Evolutionary conservation across 35 echinoderm and acorn worm genomes (phyloP), one percentile per base, ranked within the genome.

Genomic region (Apostichopus japonicus): DNA sequence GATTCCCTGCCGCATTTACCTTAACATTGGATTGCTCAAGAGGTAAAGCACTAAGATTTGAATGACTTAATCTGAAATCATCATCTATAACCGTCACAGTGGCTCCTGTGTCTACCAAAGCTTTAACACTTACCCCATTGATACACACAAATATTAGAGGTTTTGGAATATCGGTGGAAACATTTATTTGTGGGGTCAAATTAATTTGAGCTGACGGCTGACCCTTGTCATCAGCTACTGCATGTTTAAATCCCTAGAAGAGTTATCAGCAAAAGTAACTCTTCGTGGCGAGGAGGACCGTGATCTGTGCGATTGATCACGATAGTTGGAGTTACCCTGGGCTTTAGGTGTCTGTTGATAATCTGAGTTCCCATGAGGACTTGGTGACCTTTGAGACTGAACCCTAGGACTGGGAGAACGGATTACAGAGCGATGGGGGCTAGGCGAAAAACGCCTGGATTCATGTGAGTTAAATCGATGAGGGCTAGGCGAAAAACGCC

Each of bases 181-280:
- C 56, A 57, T 9, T 57, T 5, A 57, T 57, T 9, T 57, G 5
- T 5, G 56, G 56, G 56, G 56, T 57, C 56, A 5, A 4, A 57
- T 57, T 9, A 57, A 57, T 57, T 57, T 57, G 22, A 86, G 83
- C 83, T 63, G 58, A 86, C 54, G 83, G 51, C 11, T 86, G 52
- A 11, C 83, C 83, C 83, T 1, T 54, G 23, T 86, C 83, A 55
- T n/a, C 83, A 86, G 83, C 83, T 86, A 86, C 83, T 16, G 9
- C 54, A n/a, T 22, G 83, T 86, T 86, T 86, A 86, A 86, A 19
- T 54, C 78, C 8, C 11, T 27, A 8, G 75, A 9, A 25, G 77
- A 53, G 77, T 4, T 72, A 72, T 72, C 70, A 10, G n/a, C 19
- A 55, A 81, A 81, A 23, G 79, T 25, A 5, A 81, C 79, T 81